Evolutionary conservation across 2,113 vertebrate species (phyloP).

Genomic region (Motacilla tschutschensis): DNA sequence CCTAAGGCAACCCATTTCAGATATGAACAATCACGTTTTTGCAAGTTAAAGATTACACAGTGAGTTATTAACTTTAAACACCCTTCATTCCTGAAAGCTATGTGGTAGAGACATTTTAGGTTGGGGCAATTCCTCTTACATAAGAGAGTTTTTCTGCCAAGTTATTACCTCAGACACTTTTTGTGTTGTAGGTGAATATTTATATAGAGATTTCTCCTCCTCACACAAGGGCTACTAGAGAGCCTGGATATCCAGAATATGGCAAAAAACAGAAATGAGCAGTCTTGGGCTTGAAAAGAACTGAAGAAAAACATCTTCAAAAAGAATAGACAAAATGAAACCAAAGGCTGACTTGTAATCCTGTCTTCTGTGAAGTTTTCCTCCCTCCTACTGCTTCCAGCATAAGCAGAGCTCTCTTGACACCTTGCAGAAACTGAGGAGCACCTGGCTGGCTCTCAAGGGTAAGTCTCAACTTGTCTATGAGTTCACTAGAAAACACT

Average conservation of each 20-base stretch:
- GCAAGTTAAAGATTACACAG: constrained; percentile 28
- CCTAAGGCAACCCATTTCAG: background rate
- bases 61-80: constrained; percentile 47
- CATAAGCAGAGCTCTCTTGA: background rate
- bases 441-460: constrained; percentile 12
- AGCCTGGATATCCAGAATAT: background rate
- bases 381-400: background rate
- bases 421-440: constrained; percentile 8
- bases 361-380: background rate
- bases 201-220: constrained; percentile 1
- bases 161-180: background rate
- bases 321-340: background rate
- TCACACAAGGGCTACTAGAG: background rate
- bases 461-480: background rate
- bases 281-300: background rate
- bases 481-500: constrained; percentile 8
- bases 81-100: constrained; percentile 13
- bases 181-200: constrained; percentile 5
- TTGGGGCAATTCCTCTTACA: constrained; percentile 23
- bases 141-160: constrained; percentile 13
- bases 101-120: background rate
- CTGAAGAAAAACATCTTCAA: background rate
- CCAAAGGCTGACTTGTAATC: background rate
- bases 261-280: background rate
- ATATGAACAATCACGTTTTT: background rate